Conservation (phyloP, 2,888 invertebrate species). For the Gymnoscelis rufifasciata region DNA sequence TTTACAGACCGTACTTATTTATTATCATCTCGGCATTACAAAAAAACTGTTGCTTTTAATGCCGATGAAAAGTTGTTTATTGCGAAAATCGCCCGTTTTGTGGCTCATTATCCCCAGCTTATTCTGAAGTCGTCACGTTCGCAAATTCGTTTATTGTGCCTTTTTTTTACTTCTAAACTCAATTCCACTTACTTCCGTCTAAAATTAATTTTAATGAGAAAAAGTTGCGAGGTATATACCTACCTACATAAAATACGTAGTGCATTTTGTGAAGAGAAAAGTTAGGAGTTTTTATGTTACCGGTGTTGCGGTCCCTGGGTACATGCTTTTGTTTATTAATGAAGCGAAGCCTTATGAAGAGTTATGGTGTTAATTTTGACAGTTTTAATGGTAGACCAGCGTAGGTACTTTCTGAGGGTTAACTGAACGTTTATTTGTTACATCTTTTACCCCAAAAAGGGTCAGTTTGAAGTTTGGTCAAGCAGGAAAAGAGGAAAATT, state of each 20-base stretch:
- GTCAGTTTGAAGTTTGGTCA: slow-evolving; percentile 1
- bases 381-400: slow-evolving; percentile 11
- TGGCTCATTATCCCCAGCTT: slow-evolving; percentile 39
- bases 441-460: slow-evolving; percentile 5
- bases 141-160: slow-evolving; percentile 52
- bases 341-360: slow-evolving; percentile 28
- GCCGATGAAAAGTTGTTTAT: background rate
- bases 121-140: slow-evolving; percentile 39
- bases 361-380: slow-evolving; percentile 25
- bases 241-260: slow-evolving; percentile 24
- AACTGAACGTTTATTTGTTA: slow-evolving; percentile 1
- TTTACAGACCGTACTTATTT: no score
- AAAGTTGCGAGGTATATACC: slow-evolving; percentile 26
- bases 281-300: slow-evolving; percentile 21
- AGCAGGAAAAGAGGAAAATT: slow-evolving; percentile 1
- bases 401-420: background rate
- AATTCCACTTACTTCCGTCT: slow-evolving; percentile 37
- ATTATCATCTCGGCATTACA: no score
- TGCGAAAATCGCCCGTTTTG: slow-evolving; percentile 10
- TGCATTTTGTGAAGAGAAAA: slow-evolving; percentile 30
- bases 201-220: slow-evolving; percentile 36
- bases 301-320: slow-evolving; percentile 3
- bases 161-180: slow-evolving; percentile 40
- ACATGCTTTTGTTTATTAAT: slow-evolving; percentile 25
- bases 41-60: background rate